These are phyloP conservation scores for Caenorhabditis sulstoni DNA, from an alignment of 2,888 invertebrate genomes.

Conservation along the genomic window DNA sequence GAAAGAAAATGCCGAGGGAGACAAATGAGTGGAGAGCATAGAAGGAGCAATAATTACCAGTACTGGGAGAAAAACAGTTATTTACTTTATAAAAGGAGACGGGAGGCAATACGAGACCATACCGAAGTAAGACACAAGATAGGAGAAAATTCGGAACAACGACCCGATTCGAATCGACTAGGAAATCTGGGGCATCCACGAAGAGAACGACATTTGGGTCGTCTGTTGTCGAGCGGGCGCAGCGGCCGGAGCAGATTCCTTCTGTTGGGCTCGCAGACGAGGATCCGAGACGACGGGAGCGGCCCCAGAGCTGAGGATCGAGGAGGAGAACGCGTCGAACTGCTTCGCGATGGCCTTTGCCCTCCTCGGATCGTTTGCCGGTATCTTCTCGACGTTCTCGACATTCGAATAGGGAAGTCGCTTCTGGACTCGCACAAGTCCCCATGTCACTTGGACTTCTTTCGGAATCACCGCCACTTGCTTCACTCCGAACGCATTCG, in stretches of 20 bases:
- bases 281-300: conserved; percentile 44
- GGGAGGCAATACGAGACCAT: conserved; percentile 18
- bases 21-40: conserved; percentile 7
- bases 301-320: conserved; percentile 19
- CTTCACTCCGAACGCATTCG: conserved; percentile 7
- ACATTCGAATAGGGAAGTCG: conserved; percentile 58
- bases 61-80: not conserved
- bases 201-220: conserved; percentile 41
- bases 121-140: not conserved
- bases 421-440: conserved; percentile 32
- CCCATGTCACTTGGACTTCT: conserved; percentile 37
- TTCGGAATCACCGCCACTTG: conserved; percentile 51
- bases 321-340: conserved; percentile 63
- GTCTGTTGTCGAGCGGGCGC: not conserved
- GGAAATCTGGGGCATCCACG: conserved; percentile 69
- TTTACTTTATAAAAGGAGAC: not conserved
- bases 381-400: conserved; percentile 47
- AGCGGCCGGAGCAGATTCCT: not conserved
- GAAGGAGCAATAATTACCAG: conserved; percentile 5
- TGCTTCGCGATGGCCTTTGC: conserved; percentile 51
- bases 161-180: conserved; percentile 9
- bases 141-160: not conserved
- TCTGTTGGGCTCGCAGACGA: conserved; percentile 35
- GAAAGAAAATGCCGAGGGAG: conserved; percentile 1
- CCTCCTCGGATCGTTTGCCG: conserved; percentile 62